phyloP scores from a whole-genome alignment of 2,113 vertebrate species.

The Ophiodon elongatus region DNA sequence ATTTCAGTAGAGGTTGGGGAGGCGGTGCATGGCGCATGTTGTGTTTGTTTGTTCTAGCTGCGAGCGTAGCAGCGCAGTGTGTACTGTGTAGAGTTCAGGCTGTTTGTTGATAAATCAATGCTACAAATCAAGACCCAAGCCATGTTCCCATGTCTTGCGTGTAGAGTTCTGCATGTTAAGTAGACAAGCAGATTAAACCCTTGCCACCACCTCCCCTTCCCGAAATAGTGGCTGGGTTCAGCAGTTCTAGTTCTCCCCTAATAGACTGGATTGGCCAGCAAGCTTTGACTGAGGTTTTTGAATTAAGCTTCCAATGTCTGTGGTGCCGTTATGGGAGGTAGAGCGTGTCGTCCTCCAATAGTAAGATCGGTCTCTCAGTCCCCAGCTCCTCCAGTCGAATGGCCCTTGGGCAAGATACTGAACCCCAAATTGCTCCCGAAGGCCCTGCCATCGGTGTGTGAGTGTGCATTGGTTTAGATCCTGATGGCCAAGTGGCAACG shows the following conservation, averaged over 20 bases:
- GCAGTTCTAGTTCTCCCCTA: neutral
- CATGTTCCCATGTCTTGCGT: neutral
- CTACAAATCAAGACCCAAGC: neutral
- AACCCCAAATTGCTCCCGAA: neutral
- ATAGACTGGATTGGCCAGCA: neutral
- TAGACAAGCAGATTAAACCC: neutral
- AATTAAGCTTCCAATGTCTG: neutral
- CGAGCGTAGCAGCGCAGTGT: neutral
- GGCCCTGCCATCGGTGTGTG: neutral
- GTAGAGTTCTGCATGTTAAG: neutral
- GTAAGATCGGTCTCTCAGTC: neutral
- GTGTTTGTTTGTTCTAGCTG: neutral
- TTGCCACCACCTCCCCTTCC: neutral
- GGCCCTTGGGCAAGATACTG: neutral
- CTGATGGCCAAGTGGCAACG: neutral
- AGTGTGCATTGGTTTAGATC: neutral
- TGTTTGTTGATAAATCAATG: neutral
- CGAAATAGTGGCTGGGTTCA: neutral
- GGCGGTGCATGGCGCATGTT: neutral
- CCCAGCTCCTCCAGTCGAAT: neutral
- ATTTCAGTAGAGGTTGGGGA: neutral
- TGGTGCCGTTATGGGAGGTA: neutral
- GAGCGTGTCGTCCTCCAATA: neutral
- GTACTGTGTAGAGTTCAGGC: neutral
- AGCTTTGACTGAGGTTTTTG: neutral